These are phyloP conservation scores for Phortica okadai DNA, from an alignment of 2,888 invertebrate genomes.

Conservation along the genomic window DNA sequence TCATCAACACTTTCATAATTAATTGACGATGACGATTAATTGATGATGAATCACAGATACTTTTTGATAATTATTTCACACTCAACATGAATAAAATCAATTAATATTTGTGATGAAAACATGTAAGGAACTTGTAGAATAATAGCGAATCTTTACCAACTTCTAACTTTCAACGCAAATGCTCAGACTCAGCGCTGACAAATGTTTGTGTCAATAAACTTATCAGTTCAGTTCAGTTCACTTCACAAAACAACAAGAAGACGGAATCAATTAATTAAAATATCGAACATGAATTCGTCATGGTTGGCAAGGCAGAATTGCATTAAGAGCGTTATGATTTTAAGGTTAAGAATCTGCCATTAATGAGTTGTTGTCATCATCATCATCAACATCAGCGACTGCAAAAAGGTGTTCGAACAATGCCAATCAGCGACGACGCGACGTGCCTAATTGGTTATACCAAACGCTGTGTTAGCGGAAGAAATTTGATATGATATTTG, in stretches of 20 bases:
- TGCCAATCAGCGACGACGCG: conserved; percentile 4
- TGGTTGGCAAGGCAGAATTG: too few species aligned
- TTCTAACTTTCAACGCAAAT: not conserved
- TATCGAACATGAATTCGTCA: not conserved
- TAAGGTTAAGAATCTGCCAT: too few species aligned
- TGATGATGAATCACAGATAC: too few species aligned
- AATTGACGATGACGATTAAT: too few species aligned
- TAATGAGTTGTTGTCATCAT: too few species aligned
- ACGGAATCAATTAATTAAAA: not conserved
- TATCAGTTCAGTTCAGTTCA: not conserved
- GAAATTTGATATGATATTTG: conserved; percentile 12
- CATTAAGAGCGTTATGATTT: too few species aligned
- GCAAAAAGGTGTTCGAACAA: not conserved
- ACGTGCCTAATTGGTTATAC: conserved; percentile 17
- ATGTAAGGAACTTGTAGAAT: too few species aligned
- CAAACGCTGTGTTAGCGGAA: not conserved
- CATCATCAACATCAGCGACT: too few species aligned
- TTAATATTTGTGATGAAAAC: too few species aligned
- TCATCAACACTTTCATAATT: too few species aligned
- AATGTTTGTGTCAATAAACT: not conserved
- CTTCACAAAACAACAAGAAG: not conserved
- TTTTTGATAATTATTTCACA: too few species aligned
- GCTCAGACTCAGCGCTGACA: not conserved
- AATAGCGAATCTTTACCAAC: not conserved
- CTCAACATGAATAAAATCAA: too few species aligned